Base-by-base conservation (phyloP, 2,797 vertebrate genomes). In the Anguilla obscura region DNA sequence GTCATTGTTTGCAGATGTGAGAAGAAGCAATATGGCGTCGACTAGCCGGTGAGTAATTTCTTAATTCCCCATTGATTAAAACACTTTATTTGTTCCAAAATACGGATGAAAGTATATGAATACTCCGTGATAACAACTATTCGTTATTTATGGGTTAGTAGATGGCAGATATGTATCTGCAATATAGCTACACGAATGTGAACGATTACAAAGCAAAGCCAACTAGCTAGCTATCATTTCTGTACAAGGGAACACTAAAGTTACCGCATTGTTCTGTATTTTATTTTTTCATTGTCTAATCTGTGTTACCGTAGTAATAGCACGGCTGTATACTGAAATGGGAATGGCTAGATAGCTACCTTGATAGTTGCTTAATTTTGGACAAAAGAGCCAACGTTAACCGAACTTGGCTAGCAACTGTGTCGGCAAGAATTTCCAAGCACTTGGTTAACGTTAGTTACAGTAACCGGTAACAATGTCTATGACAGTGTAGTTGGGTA, bases 31-130 rank as follows among this genome's bases (percentile, higher is more conserved):
- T 36, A 97, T 97, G 96, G 96, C 96, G 93, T 96, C 96, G 0
- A 95, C 95, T 0, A 96, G 95, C 94, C 96, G 95, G 96, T 97
- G 58, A 90, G 95, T 95, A 91, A 82, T 74, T 89, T 84, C 6
- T 86, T 24, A 16, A 45, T 36, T 21, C 4, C 6, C 36, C 10
- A 33, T 58, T 33, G 30, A 21, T 27, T 50, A 33, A 33, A 82
- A 83, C 54, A 63, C 45, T 48, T 82, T 27, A 82, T 36, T 56
- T 56, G 30, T 69, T 66, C 9, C 7, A 60, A 21, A 85, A 85
- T 33, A 9, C 21, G n/a, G 27, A 18, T 12, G 5, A 8, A 21
- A 63, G 40, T 12, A 66, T 45, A n/a, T 4, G 63, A 69, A 74
- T 33, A n/a, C 16, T 7, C 18, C 21, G 40, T 63, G 27, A 21